These are phyloP conservation scores for Oscheius myriophilus DNA, from an alignment of 2,888 invertebrate genomes.

Conservation along the genomic window DNA sequence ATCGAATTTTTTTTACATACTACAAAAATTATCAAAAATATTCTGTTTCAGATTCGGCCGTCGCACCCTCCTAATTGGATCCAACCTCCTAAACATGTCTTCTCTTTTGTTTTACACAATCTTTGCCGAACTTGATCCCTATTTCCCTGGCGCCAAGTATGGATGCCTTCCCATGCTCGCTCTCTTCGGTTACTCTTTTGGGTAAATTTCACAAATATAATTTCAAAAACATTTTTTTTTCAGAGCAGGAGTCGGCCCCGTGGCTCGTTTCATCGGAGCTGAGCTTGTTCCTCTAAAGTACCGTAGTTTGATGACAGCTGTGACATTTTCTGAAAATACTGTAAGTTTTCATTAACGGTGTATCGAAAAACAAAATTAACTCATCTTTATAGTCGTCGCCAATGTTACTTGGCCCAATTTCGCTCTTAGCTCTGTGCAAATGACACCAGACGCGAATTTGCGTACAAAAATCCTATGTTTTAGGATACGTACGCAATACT, in stretches of 20 bases:
- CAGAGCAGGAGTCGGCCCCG: conserved; percentile 24
- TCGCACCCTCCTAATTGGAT: conserved; percentile 25
- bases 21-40: no score
- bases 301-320: conserved; percentile 26
- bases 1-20: no score
- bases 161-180: conserved; percentile 28
- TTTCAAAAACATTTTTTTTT: neutral
- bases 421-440: no score
- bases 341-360: no score
- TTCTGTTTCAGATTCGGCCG: conserved; percentile 18
- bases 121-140: conserved; percentile 27
- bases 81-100: conserved; percentile 27
- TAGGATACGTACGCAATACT: no score
- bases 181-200: conserved; percentile 27
- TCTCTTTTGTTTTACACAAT: conserved; percentile 25
- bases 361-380: no score
- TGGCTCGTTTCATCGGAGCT: conserved; percentile 30
- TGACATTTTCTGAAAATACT: conserved; percentile 29
- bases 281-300: conserved; percentile 29
- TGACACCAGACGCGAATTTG: no score
- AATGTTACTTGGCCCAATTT: no score
- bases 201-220: neutral
- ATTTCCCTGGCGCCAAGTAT: conserved; percentile 22
- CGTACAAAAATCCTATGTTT: no score
- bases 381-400: no score